Evolutionary conservation across 2,888 invertebrate species (phyloP), one percentile per base, ranked within the genome.

Genomic region (Parnassius mnemosyne): DNA sequence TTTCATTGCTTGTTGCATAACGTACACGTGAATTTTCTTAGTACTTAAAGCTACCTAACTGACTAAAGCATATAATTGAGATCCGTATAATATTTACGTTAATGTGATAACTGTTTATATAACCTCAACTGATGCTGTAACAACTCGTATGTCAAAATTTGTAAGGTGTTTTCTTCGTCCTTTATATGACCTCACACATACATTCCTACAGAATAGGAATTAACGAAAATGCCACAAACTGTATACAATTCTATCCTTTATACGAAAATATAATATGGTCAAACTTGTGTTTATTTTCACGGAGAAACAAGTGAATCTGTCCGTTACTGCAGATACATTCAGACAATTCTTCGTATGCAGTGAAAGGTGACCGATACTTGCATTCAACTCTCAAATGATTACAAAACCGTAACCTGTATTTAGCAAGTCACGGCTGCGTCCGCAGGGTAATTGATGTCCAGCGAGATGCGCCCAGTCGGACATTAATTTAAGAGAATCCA

Each of bases 351-450:
- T 58, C 34, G 57, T 42, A n/a, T 41, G 51, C 42, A 59, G 59
- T 63, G 63, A 63, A 63, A 63, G 63, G 46, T 51, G 47, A 63
- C 55, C 54, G 59, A 43, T 58, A 59, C 59, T 55, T 63, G 63
- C 63, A 59, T 63, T 63, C 63, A 51, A 63, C 51, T 55, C 58
- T 59, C 55, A 12, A 55, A 51, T 42, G 54, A 58, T 58, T 62
- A 57, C 62, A 63, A 54, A 63, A 63, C 20, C 44, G 12, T 51
- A 59, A 59, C 55, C 63, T 25, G 58, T 63, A 63, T 63, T 63
- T 55, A 59, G 34, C 55, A 12, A 55, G 25, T 34, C 46, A 16
- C 25, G 3, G 51, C 11, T 20, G n/a, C 50, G 10, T 44, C 44
- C 43, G 25, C 34, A 25, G 11, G 9, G 54, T 46, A 51, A 52